phyloP scores from a whole-genome alignment of 23 tunicate species.

The Oikopleura dioica region DNA sequence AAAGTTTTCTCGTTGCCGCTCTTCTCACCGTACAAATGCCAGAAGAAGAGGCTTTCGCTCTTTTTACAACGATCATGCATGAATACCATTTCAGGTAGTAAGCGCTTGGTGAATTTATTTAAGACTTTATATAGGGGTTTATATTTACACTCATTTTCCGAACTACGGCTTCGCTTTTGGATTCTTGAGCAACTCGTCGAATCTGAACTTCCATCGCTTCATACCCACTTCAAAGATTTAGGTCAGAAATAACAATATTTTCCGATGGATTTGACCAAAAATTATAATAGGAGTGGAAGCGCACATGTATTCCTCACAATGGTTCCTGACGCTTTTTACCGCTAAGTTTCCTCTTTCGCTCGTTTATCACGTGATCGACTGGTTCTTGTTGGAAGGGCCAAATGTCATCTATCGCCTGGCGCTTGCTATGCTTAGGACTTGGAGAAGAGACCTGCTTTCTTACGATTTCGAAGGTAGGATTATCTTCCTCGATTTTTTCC shows the following conservation, averaged over 20 bases:
- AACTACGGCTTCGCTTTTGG: no score
- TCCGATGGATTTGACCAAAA: no score
- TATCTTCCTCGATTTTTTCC: no score
- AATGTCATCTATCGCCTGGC: constrained; percentile 50
- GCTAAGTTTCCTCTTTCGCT: constrained; percentile 73
- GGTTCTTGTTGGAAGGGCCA: constrained; percentile 42
- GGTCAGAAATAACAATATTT: no score
- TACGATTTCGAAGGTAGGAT: constrained; percentile 74
- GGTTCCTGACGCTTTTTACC: constrained; percentile 75
- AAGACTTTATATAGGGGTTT: no score
- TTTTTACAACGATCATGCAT: constrained; percentile 48
- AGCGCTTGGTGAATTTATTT: no score
- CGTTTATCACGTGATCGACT: constrained; percentile 61
- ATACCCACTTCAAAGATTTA: no score
- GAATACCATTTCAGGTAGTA: constrained; percentile 55
- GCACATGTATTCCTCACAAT: constrained; percentile 81
- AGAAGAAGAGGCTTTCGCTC: constrained; percentile 73
- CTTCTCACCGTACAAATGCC: constrained; percentile 52
- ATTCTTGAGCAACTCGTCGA: no score
- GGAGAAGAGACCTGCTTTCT: constrained; percentile 46
- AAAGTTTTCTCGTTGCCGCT: constrained; percentile 69
- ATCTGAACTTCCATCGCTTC: no score
- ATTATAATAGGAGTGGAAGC: constrained; percentile 31
- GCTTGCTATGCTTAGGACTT: constrained; percentile 29
- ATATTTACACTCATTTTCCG: no score